phyloP scores from a whole-genome alignment of 2,888 invertebrate genomes.

The Drosophila emarginata region DNA sequence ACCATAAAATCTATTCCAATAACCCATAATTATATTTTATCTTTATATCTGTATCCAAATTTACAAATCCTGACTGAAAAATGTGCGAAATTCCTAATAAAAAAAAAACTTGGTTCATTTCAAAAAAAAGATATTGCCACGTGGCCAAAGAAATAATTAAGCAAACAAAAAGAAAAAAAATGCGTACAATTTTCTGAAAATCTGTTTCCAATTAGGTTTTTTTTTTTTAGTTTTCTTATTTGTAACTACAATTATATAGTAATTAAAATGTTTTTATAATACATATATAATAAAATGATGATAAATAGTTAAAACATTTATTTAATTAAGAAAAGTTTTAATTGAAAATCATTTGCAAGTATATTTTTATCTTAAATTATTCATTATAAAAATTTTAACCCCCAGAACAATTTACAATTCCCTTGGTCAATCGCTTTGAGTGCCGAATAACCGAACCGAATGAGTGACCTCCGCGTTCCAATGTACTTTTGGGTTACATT shows the following conservation, averaged over 20 bases:
- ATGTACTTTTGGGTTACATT: not conserved
- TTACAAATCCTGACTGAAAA: no score
- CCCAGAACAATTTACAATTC: not conserved
- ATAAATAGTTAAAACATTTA: not conserved
- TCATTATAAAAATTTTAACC: not conserved
- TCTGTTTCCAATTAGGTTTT: no score
- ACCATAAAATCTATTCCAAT: no score
- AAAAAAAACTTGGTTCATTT: no score
- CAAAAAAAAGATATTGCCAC: no score
- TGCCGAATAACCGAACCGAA: not conserved
- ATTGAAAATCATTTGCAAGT: not conserved
- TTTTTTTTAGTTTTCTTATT: not conserved
- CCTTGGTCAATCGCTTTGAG: slow-evolving; percentile 7
- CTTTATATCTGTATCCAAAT: no score
- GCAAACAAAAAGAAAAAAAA: no score
- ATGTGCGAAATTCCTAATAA: no score
- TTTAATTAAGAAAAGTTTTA: not conserved
- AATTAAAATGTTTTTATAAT: no score
- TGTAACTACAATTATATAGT: no score
- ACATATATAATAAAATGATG: not conserved
- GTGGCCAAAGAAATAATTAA: no score
- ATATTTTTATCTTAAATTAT: not conserved
- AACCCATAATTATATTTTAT: no score
- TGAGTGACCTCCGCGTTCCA: slow-evolving; percentile 13
- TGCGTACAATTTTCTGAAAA: not conserved